phyloP scores from a whole-genome alignment of 1,140 invertebrate species.

The Zophobas atratus region DNA sequence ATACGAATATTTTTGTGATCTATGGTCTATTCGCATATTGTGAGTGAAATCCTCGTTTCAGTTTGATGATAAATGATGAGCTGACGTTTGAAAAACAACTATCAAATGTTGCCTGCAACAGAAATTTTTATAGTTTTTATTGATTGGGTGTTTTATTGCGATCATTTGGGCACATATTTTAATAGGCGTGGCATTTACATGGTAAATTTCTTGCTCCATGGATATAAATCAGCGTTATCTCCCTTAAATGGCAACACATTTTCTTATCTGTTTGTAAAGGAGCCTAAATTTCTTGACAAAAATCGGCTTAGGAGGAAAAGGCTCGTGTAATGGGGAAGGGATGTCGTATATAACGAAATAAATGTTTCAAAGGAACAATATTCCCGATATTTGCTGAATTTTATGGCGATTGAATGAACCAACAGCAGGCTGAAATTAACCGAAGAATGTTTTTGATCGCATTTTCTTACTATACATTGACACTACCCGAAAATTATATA shows the following conservation, averaged over 20 bases:
- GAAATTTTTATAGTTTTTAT: too few relatives aligned
- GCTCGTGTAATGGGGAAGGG: constrained; percentile 14
- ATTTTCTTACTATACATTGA: not conserved
- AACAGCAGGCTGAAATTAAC: constrained; percentile 14
- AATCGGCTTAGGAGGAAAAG: constrained; percentile 23
- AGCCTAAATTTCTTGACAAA: constrained; percentile 33
- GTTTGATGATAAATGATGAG: not conserved
- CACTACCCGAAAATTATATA: not conserved
- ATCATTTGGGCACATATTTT: constrained; percentile 3
- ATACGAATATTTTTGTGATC: not conserved
- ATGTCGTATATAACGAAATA: constrained; percentile 14
- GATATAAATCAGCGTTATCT: constrained; percentile 31
- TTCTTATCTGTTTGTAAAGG: constrained; percentile 40
- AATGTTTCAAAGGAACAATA: constrained; percentile 11
- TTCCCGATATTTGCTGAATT: constrained; percentile 20
- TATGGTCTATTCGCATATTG: not conserved
- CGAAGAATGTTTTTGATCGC: constrained; percentile 4
- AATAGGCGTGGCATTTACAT: constrained; percentile 13
- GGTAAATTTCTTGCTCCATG: constrained; percentile 12
- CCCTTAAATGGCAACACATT: constrained; percentile 33
- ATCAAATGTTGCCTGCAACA: too few relatives aligned
- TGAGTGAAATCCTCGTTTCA: not conserved
- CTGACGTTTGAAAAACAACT: too few relatives aligned
- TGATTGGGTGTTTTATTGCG: too few relatives aligned
- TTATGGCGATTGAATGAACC: constrained; percentile 7